phyloP scores from a whole-genome alignment of 2,888 invertebrate genomes.

The Bombylius discolor region DNA sequence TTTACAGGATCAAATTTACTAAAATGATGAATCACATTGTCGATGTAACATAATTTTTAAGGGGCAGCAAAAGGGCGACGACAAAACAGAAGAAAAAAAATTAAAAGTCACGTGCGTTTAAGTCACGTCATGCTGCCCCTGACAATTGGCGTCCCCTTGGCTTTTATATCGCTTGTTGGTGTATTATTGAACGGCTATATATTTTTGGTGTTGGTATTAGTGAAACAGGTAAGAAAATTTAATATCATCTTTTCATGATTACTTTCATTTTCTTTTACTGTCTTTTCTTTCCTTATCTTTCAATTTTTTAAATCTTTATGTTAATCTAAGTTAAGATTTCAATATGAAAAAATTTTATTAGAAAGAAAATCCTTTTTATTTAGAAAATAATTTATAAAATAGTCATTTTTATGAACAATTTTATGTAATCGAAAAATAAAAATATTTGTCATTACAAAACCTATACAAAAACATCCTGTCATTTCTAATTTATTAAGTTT shows the following conservation, averaged over 20 bases:
- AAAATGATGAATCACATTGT: neutral
- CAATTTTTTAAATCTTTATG: too few species aligned
- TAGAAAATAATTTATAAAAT: too few species aligned
- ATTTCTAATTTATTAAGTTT: too few species aligned
- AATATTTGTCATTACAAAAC: too few species aligned
- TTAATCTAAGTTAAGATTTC: too few species aligned
- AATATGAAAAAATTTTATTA: too few species aligned
- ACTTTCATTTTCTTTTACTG: neutral
- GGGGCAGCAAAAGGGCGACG: conserved; percentile 5
- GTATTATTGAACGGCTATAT: conserved; percentile 62
- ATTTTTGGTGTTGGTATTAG: conserved; percentile 55
- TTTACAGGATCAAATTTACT: too few species aligned
- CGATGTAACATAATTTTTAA: conserved; percentile 2
- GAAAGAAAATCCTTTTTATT: too few species aligned
- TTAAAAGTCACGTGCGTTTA: conserved; percentile 4
- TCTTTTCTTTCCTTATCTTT: too few species aligned
- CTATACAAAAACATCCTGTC: too few species aligned
- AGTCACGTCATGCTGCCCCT: conserved; percentile 49
- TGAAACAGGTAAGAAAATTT: conserved; percentile 47
- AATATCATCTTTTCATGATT: neutral
- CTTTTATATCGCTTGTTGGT: conserved; percentile 56
- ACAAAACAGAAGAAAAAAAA: neutral
- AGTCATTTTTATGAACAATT: too few species aligned
- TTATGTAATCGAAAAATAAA: too few species aligned
- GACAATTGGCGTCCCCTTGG: conserved; percentile 53